Conservation (phyloP, 30 jellyfish, hydroid and myxozoan species). For the Calvadosia cruxmelitensis region DNA sequence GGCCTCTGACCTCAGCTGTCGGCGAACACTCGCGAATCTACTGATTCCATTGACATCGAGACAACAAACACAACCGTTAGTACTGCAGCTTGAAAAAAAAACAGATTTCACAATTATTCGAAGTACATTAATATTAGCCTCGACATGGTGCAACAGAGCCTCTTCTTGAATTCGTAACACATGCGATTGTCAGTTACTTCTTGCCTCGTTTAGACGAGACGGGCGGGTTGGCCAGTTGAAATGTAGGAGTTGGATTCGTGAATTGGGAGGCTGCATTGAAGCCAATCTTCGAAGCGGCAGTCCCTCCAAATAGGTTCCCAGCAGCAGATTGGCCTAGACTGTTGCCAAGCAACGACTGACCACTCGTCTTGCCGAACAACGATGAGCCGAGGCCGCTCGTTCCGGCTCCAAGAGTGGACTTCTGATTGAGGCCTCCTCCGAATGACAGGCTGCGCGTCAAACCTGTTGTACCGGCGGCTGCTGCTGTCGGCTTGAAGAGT, state of each 20-base stretch:
- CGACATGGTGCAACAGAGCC: no score
- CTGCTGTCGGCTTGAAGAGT: constrained; percentile 3
- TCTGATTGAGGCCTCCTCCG: constrained; percentile 11
- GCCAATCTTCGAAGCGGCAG: neutral
- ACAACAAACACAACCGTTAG: no score
- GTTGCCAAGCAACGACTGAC: neutral
- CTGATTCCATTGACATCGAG: no score
- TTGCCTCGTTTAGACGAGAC: neutral
- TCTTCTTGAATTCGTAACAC: no score
- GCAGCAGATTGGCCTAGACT: neutral
- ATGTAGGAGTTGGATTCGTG: neutral
- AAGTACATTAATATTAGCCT: no score
- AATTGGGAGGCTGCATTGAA: neutral
- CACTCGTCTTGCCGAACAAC: no score
- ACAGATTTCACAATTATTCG: no score
- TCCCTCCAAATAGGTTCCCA: neutral
- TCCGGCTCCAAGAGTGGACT: constrained; percentile 3
- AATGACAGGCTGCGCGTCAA: constrained; percentile 34
- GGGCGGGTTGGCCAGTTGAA: neutral
- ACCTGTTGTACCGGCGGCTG: constrained; percentile 3
- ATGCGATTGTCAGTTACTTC: no score
- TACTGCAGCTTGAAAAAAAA: no score
- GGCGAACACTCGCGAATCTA: no score
- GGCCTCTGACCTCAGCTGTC: no score
- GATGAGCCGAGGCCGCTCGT: no score